These are phyloP conservation scores for Apeira syringaria DNA, from an alignment of 2,888 invertebrate genomes.

Conservation along the genomic window DNA sequence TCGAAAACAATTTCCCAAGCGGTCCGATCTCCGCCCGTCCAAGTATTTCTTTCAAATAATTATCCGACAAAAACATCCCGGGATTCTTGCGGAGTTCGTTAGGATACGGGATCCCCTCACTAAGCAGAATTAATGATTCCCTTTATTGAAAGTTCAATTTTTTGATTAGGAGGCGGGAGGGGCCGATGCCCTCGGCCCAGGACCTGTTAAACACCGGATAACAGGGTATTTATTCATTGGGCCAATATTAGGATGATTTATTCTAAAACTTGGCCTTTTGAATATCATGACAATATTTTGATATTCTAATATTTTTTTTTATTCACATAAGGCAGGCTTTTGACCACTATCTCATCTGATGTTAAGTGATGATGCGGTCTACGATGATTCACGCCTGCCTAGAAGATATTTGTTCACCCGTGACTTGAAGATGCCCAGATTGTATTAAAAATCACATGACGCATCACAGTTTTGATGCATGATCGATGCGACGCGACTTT, in stretches of 20 bases:
- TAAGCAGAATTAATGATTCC: constrained; percentile 86
- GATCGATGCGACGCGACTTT: no score
- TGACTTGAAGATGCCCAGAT: no score
- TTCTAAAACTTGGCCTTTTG: constrained; percentile 37
- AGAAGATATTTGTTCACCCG: no score
- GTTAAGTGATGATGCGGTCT: no score
- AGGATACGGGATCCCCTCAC: constrained; percentile 47
- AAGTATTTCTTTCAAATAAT: constrained; percentile 66
- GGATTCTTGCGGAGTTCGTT: constrained; percentile 76
- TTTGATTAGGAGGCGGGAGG: constrained; percentile 51
- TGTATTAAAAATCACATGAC: no score
- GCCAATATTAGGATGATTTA: constrained; percentile 73
- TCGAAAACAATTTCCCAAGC: constrained; percentile 58
- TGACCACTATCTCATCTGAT: no score
- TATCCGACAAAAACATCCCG: constrained; percentile 76
- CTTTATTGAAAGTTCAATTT: constrained; percentile 88
- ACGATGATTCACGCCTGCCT: no score
- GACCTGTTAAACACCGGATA: constrained; percentile 78
- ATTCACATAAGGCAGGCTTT: no score
- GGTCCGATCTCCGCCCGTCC: constrained; percentile 44
- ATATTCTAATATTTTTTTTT: no score
- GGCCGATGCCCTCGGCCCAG: constrained; percentile 45
- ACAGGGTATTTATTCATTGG: constrained; percentile 77
- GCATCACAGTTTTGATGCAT: no score
- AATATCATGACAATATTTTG: background rate